Percentiles rank a stretch among this genome's conserved stretches.
Evolutionary conservation across 2,888 invertebrate genomes (phyloP).

Genomic region (Stratiomys singularior): DNA sequence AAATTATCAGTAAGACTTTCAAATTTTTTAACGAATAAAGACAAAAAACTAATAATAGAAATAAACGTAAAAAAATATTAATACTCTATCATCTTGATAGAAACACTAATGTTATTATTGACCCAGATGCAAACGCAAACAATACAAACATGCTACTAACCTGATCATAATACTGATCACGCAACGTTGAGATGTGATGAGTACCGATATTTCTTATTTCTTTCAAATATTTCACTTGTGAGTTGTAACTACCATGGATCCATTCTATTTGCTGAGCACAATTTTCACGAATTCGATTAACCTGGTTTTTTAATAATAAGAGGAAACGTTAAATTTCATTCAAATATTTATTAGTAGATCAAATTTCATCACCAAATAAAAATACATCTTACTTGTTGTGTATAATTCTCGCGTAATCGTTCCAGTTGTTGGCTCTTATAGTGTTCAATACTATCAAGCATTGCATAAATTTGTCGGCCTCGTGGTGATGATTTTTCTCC

Average conservation of each 20-base stretch:
- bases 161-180: conserved; percentile 94
- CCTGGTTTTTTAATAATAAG: too few species aligned
- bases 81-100: too few species aligned
- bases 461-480: conserved; percentile 84
- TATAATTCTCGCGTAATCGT: conserved; percentile 89
- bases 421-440: conserved; percentile 91
- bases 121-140: too few species aligned
- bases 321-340: conserved; percentile 45
- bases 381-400: conserved; percentile 75
- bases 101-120: too few species aligned
- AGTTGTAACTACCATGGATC: conserved; percentile 90
- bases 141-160: too few species aligned
- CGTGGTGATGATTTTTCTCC: conserved; percentile 79
- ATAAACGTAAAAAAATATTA: too few species aligned
- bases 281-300: conserved; percentile 91
- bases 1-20: too few species aligned
- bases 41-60: too few species aligned
- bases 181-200: conserved; percentile 83
- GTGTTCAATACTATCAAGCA: conserved; percentile 90
- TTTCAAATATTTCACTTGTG: conserved; percentile 85
- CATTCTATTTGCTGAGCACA: conserved; percentile 94
- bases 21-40: too few species aligned
- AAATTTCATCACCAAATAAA: neutral
- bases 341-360: neutral
- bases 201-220: conserved; percentile 93